phyloP scores from a whole-genome alignment of 2,797 vertebrate genomes.

The Adrianichthys oophorus region DNA sequence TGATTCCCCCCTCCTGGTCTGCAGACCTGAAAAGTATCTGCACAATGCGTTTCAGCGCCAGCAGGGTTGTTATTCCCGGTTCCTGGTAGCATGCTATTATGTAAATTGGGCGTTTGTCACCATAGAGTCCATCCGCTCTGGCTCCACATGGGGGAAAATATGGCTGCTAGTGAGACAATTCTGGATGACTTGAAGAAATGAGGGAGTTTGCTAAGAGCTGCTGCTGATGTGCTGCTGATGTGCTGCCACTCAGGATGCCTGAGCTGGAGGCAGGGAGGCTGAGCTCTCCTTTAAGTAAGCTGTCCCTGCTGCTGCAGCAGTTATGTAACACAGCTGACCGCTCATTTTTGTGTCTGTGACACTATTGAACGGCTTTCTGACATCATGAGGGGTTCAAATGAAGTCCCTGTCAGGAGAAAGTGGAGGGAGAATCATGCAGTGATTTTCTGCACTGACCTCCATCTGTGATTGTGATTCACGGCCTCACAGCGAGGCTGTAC shows the following conservation, averaged over 20 bases:
- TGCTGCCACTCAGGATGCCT: constrained; percentile 53
- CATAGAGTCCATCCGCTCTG: constrained; percentile 16
- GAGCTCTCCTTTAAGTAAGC: constrained; percentile 53
- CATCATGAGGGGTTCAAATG: constrained; percentile 54
- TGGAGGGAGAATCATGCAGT: constrained; percentile 54
- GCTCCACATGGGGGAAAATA: constrained; percentile 40
- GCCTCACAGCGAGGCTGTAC: constrained; percentile 43
- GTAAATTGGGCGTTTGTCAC: constrained; percentile 32
- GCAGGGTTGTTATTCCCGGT: neutral
- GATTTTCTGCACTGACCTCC: constrained; percentile 58
- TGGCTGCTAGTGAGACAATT: constrained; percentile 23
- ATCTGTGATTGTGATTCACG: constrained; percentile 38
- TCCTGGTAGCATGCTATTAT: constrained; percentile 33
- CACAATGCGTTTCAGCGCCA: neutral
- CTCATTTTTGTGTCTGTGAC: constrained; percentile 61
- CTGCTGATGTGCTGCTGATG: constrained; percentile 72
- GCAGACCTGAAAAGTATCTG: no score
- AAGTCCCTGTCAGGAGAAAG: constrained; percentile 49
- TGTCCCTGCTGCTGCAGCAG: constrained; percentile 62
- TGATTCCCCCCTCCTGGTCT: no score
- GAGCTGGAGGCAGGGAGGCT: constrained; percentile 65
- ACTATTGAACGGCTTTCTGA: constrained; percentile 49
- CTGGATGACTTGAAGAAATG: constrained; percentile 49
- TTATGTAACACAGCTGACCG: constrained; percentile 69
- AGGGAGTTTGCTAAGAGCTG: constrained; percentile 34